Conservation (phyloP, 2,888 invertebrate genomes). For the Selenia dentaria region DNA sequence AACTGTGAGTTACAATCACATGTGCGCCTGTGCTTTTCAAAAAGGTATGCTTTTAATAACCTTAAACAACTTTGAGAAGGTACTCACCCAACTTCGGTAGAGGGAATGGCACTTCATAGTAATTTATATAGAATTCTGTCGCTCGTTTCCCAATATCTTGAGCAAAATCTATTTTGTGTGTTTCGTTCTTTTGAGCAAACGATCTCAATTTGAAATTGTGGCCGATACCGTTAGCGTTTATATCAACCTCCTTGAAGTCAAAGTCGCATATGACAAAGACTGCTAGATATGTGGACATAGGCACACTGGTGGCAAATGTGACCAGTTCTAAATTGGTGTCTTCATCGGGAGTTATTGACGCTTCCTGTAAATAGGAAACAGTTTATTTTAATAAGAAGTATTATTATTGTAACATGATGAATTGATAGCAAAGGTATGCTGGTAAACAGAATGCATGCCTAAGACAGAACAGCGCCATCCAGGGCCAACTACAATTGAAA, state of each 20-base stretch:
- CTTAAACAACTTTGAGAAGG: too few relatives aligned
- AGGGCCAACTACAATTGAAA: too few relatives aligned
- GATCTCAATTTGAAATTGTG: conserved; percentile 88
- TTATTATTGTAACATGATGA: too few relatives aligned
- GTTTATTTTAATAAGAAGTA: too few relatives aligned
- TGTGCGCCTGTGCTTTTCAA: too few relatives aligned
- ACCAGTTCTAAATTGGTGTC: conserved; percentile 86
- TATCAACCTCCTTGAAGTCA: conserved; percentile 73
- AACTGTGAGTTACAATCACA: too few relatives aligned
- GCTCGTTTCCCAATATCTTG: conserved; percentile 88
- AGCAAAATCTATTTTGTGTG: conserved; percentile 91
- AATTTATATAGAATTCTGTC: conserved; percentile 92
- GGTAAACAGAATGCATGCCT: too few relatives aligned
- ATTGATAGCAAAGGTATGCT: too few relatives aligned
- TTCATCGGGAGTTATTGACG: conserved; percentile 51
- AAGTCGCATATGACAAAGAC: conserved; percentile 98
- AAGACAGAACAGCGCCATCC: too few relatives aligned
- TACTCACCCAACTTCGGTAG: conserved; percentile 93
- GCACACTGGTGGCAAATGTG: conserved; percentile 91
- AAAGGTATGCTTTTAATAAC: too few relatives aligned
- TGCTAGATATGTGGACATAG: conserved; percentile 98
- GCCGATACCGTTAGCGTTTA: conserved; percentile 79
- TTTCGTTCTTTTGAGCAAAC: conserved; percentile 89
- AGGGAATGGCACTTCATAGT: conserved; percentile 94
- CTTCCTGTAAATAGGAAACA: conserved; percentile 63